Evolutionary conservation across 2,113 vertebrate species (phyloP).

Genomic region (Toxotes jaculatrix): DNA sequence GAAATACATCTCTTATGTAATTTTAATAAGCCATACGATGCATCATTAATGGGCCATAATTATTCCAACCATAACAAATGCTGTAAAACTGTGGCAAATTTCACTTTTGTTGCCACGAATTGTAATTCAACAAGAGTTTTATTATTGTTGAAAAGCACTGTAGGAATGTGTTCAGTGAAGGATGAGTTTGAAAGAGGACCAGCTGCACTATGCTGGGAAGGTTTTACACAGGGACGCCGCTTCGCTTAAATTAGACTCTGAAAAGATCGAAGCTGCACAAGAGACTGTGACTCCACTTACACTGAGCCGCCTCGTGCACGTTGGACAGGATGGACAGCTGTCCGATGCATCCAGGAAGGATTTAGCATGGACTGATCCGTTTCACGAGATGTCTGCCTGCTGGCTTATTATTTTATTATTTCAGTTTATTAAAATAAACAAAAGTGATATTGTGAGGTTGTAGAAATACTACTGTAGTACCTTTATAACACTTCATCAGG

Average conservation of each 20-base stretch:
- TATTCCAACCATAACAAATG: not conserved
- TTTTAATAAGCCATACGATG: constrained; percentile 25
- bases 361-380: too few species aligned
- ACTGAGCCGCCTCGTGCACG: too few species aligned
- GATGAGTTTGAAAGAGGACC: not conserved
- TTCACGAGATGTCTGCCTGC: too few species aligned
- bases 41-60: constrained; percentile 8
- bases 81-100: not conserved
- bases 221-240: not conserved
- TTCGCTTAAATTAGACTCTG: not conserved
- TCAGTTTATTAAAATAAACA: not conserved
- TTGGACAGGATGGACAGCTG: too few species aligned
- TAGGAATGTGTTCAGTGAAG: not conserved
- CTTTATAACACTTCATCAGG: too few species aligned
- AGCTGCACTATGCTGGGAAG: not conserved
- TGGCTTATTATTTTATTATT: not conserved
- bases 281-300: too few species aligned
- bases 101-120: not conserved
- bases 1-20: constrained; percentile 17
- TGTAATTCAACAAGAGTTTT: constrained; percentile 18
- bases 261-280: too few species aligned
- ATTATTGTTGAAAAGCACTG: not conserved
- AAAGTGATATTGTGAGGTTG: not conserved
- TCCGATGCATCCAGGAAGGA: too few species aligned
- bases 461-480: too few species aligned